A percentile compares a stretch with the other conserved stretches of the same genome.
Conservation (phyloP, 2,113 vertebrate species). For the Muscicapa adusta region DNA sequence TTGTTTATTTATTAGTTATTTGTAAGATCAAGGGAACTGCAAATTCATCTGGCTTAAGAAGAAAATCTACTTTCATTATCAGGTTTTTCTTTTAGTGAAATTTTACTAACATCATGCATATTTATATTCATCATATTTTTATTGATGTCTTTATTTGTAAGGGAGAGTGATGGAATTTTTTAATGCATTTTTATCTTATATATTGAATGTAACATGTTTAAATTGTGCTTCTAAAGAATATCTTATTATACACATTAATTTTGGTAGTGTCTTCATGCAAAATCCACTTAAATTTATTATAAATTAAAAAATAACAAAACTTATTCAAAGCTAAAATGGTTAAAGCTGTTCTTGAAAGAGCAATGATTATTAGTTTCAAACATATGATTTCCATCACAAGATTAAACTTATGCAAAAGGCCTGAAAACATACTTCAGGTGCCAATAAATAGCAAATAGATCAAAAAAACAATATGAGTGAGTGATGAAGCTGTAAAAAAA, state of each 20-base stretch:
- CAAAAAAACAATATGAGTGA: conserved; percentile 26
- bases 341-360: neutral
- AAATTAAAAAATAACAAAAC: conserved; percentile 21
- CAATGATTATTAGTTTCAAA: conserved; percentile 52
- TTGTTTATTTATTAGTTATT: neutral
- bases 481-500: neutral
- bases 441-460: conserved; percentile 43
- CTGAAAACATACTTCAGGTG: conserved; percentile 24
- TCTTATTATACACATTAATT: neutral
- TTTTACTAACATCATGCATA: neutral
- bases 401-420: conserved; percentile 47
- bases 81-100: neutral
- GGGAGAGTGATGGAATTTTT: neutral
- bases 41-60: neutral
- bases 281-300: neutral
- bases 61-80: neutral
- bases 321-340: neutral
- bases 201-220: neutral
- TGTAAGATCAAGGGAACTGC: neutral
- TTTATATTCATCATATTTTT: neutral
- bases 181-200: neutral
- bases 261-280: neutral
- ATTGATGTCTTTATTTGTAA: neutral
- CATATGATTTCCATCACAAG: conserved; percentile 1
- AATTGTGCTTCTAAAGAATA: neutral